Percentiles rank a stretch among this genome's conserved stretches.
phyloP scores from a whole-genome alignment of 2,888 invertebrate genomes.

The Tetragnatha montana region DNA sequence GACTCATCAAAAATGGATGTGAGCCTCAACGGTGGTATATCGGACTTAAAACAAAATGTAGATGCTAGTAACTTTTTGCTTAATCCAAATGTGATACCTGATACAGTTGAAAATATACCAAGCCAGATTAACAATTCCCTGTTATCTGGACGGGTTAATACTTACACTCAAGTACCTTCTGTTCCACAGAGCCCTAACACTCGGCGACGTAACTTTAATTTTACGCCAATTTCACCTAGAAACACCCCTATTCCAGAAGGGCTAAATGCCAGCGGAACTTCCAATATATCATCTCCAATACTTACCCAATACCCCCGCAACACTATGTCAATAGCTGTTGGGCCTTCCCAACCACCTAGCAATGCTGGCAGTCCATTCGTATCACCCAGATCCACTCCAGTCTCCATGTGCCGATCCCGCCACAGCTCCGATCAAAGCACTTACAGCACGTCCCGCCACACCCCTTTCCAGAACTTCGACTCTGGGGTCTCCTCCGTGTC shows the following conservation, averaged over 20 bases:
- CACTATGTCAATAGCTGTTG: constrained; percentile 71
- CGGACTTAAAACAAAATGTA: constrained; percentile 40
- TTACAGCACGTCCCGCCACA: constrained; percentile 71
- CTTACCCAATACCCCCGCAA: constrained; percentile 54
- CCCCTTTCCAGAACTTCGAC: constrained; percentile 72
- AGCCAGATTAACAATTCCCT: constrained; percentile 11
- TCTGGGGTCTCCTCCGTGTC: constrained; percentile 74
- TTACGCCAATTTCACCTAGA: constrained; percentile 89
- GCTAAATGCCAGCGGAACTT: constrained; percentile 5
- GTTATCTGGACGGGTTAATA: constrained; percentile 38
- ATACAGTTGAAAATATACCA: constrained; percentile 12
- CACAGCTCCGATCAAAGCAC: constrained; percentile 74
- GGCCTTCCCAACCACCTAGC: constrained; percentile 81
- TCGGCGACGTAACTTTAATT: constrained; percentile 87
- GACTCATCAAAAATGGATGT: constrained; percentile 38
- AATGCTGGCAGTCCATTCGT: constrained; percentile 88
- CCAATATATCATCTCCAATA: constrained; percentile 51
- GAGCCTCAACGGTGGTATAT: constrained; percentile 17
- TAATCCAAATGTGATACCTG: constrained; percentile 17
- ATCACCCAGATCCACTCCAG: constrained; percentile 81
- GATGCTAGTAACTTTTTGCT: constrained; percentile 31
- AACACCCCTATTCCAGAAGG: constrained; percentile 73
- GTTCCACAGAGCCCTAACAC: constrained; percentile 87
- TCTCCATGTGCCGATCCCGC: constrained; percentile 74
- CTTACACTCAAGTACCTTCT: constrained; percentile 72